Percentiles rank a stretch among this genome's conserved stretches.
Conservation (phyloP, 2,888 invertebrate genomes). For the Caenorhabditis doughertyi region DNA sequence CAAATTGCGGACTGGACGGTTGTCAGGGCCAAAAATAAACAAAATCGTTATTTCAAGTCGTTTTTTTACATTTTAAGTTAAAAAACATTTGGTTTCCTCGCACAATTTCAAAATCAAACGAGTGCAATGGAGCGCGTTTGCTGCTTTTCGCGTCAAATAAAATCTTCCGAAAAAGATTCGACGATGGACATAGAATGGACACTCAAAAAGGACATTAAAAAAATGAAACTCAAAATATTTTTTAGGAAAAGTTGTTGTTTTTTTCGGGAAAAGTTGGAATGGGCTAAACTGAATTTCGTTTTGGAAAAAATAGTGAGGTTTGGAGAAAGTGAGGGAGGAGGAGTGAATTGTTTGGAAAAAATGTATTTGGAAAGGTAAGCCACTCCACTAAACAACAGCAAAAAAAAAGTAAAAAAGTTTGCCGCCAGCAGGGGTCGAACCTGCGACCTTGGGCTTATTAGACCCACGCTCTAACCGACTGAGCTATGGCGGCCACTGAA, state of each 20-base stretch:
- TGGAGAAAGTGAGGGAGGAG: background rate
- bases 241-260: background rate
- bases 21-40: too few relatives aligned
- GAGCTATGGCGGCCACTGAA: slow-evolving; percentile 74
- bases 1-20: too few relatives aligned
- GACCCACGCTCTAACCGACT: slow-evolving; percentile 82
- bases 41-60: too few relatives aligned
- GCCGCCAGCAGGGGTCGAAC: slow-evolving; percentile 60
- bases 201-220: slow-evolving; percentile 28
- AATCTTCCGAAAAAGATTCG: slow-evolving; percentile 3
- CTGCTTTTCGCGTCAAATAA: too few relatives aligned
- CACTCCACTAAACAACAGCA: slow-evolving; percentile 27
- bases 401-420: slow-evolving; percentile 14
- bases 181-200: slow-evolving; percentile 9
- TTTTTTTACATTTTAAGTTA: too few relatives aligned
- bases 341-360: too few relatives aligned
- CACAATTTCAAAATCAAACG: too few relatives aligned
- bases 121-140: too few relatives aligned
- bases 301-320: background rate
- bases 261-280: background rate
- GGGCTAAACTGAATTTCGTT: background rate
- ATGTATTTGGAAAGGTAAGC: background rate
- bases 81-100: too few relatives aligned
- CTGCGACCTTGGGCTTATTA: slow-evolving; percentile 81
- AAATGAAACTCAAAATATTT: slow-evolving; percentile 24